phyloP scores from a whole-genome alignment of 2,797 vertebrate species.

The Hydrophis major region DNA sequence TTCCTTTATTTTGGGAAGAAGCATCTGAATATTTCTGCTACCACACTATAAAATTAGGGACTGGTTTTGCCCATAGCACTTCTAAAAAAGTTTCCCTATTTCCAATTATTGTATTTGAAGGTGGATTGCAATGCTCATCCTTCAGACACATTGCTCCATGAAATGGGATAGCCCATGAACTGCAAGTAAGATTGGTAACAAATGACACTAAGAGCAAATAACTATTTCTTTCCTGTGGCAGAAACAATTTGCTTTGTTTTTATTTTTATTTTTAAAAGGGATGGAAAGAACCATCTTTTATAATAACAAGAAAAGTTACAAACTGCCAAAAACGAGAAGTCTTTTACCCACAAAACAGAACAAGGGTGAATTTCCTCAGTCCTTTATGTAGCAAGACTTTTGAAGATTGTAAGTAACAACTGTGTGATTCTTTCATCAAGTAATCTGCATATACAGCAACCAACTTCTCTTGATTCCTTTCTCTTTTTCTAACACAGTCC shows the following conservation, averaged over 20 bases:
- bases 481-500: conserved; percentile 52
- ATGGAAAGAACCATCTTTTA: neutral
- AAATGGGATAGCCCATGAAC: neutral
- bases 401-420: conserved; percentile 34
- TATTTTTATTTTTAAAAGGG: too few species aligned
- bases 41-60: neutral
- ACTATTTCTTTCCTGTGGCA: neutral
- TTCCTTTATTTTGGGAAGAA: neutral
- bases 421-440: conserved; percentile 30
- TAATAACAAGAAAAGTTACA: neutral
- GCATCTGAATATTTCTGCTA: neutral
- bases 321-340: neutral
- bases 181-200: neutral
- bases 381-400: neutral
- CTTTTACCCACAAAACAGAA: neutral
- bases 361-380: neutral
- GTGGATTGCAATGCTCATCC: neutral
- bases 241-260: neutral
- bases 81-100: neutral
- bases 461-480: conserved; percentile 58
- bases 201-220: neutral
- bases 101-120: too few species aligned
- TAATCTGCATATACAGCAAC: neutral
- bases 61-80: neutral
- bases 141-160: neutral